A percentile compares a stretch with the other conserved stretches of the same genome.
phyloP scores from a whole-genome alignment of 2,888 invertebrate species.

The Adela reaumurella region DNA sequence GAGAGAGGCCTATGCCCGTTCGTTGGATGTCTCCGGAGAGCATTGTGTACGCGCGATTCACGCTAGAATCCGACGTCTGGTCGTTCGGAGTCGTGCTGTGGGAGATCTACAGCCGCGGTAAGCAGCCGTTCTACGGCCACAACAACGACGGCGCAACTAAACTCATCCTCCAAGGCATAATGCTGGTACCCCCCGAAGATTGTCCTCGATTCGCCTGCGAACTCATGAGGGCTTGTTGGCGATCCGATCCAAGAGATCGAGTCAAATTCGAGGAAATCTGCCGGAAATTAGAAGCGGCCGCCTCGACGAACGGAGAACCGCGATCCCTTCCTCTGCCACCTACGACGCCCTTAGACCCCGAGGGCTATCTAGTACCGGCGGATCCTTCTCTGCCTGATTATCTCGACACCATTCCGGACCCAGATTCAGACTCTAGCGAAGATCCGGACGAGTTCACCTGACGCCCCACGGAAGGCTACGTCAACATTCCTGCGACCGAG shows the following conservation, averaged over 20 bases:
- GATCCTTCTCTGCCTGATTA: slow-evolving; percentile 53
- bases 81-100: slow-evolving; percentile 90
- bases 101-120: slow-evolving; percentile 92
- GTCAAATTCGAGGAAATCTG: slow-evolving; percentile 69
- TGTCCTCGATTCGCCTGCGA: slow-evolving; percentile 70
- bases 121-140: slow-evolving; percentile 89
- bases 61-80: slow-evolving; percentile 90
- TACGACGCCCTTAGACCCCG: slow-evolving; percentile 60
- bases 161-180: slow-evolving; percentile 72
- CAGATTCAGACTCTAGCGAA: slow-evolving; percentile 31
- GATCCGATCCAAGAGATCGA: slow-evolving; percentile 73
- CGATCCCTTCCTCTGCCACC: slow-evolving; percentile 39
- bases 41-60: slow-evolving; percentile 84
- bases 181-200: slow-evolving; percentile 75
- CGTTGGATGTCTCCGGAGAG: slow-evolving; percentile 97
- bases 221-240: slow-evolving; percentile 78
- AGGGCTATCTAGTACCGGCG: slow-evolving; percentile 65
- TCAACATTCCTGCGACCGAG: background rate
- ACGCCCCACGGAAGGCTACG: slow-evolving; percentile 32
- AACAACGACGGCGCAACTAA: slow-evolving; percentile 84
- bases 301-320: slow-evolving; percentile 24
- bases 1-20: slow-evolving; percentile 78
- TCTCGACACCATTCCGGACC: slow-evolving; percentile 50
- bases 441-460: slow-evolving; percentile 44
- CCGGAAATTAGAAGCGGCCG: slow-evolving; percentile 56